Evolutionary conservation across 2,113 vertebrate genomes (phyloP).

Genomic region (Coptodon rendalli): DNA sequence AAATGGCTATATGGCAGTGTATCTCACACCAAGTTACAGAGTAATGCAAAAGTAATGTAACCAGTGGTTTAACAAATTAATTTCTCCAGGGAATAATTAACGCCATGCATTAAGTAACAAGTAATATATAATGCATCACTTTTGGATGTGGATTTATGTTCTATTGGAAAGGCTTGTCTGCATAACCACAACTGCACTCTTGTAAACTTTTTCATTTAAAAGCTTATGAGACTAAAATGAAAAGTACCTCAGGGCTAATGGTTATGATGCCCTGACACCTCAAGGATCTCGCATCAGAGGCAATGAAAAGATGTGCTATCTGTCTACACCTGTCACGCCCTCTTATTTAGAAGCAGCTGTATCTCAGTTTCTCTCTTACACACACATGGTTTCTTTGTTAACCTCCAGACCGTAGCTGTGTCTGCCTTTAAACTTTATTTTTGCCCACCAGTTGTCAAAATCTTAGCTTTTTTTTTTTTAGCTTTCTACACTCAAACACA

Average conservation of each 20-base stretch:
- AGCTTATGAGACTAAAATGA: neutral
- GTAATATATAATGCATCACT: neutral
- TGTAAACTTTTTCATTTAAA: neutral
- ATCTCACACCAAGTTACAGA: neutral
- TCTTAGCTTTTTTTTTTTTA: neutral
- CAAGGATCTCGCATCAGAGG: constrained; percentile 30
- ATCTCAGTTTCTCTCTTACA: neutral
- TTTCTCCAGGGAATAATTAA: neutral
- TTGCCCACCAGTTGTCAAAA: neutral
- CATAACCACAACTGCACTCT: neutral
- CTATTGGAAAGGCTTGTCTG: neutral
- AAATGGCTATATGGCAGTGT: neutral
- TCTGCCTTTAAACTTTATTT: neutral
- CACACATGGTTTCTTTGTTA: neutral
- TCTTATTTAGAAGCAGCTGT: neutral
- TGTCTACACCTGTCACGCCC: neutral
- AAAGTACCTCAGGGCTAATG: neutral
- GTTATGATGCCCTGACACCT: constrained; percentile 21
- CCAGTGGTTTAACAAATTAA: neutral
- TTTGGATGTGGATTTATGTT: neutral
- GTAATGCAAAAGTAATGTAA: neutral
- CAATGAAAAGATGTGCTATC: neutral
- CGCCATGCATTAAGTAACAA: neutral
- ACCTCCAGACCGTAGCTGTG: neutral
- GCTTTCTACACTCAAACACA: neutral